Conservation (phyloP, 30 jellyfish, hydroid and myxozoan genomes). For the Catostylus mosaicus region DNA sequence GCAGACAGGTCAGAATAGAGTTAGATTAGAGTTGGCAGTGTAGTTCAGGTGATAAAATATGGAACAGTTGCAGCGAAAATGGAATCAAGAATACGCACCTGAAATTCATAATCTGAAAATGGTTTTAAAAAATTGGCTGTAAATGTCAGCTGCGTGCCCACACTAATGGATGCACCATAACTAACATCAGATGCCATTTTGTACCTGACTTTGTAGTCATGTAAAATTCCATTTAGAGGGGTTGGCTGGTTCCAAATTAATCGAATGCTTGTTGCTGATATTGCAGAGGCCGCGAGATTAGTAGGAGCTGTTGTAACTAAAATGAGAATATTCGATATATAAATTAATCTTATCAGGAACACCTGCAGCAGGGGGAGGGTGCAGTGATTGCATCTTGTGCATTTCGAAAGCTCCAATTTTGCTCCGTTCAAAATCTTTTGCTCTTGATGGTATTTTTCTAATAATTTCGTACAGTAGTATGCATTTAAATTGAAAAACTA, state of each 20-base stretch:
- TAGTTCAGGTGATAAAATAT: no score
- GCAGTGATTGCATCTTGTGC: no score
- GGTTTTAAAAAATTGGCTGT: not conserved
- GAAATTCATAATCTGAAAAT: conserved; percentile 15
- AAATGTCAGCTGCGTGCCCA: not conserved
- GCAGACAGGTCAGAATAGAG: no score
- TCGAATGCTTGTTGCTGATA: conserved; percentile 33
- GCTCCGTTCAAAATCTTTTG: no score
- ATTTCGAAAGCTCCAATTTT: no score
- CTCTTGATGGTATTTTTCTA: no score
- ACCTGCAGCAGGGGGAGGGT: no score
- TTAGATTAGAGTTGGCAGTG: no score
- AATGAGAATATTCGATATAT: not conserved
- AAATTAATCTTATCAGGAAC: not conserved
- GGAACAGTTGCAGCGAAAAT: not conserved
- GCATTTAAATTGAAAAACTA: no score
- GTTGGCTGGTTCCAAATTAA: conserved; percentile 59
- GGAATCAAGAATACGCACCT: not conserved
- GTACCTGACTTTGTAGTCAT: conserved; percentile 42
- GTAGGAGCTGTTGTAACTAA: conserved; percentile 61
- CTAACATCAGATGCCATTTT: not conserved
- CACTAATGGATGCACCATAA: not conserved
- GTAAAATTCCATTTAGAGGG: conserved; percentile 62
- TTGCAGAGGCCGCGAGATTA: conserved; percentile 13
- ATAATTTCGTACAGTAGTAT: no score